Base-by-base conservation (phyloP, 2,888 invertebrate genomes). In the Sphaerophoria rueppellii region DNA sequence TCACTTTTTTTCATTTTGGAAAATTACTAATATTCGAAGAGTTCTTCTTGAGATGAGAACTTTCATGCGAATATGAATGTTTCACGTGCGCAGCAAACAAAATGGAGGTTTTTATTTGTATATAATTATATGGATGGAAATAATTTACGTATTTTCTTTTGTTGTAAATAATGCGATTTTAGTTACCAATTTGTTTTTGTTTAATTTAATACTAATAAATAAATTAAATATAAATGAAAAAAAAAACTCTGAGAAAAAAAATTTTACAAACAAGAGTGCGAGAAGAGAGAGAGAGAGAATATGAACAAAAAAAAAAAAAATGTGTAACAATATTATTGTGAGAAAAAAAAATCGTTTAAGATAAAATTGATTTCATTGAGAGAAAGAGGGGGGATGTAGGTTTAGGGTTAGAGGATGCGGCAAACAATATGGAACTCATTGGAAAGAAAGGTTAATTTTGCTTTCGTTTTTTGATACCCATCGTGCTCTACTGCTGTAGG, bases 401-500 rank as follows among this genome's bases (percentile, higher is more conserved):
- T 1, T 40, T 40, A 9, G 67, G 73, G 81, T 72, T 72, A 79
- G 79, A 69, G 75, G 75, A 83, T 75, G 83, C 83, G 83, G 83
- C 83, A 83, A 85, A 85, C 76, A 73, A 85, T 77, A 83, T 81
- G 85, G 85, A 85, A 85, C 80, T 85, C 77, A 85, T 85, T 81
- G 80, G 72, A 73, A 70, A 76, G 61, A 85, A 77, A 77, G 75
- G 70, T 81, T 80, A 65, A 58, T 77, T 24, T 50, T 79, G 83
- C 43, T 70, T 54, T 37, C 52, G 43, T 77, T 76, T 76, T 43
- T 76, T 58, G 65, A 54, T 60, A 70, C 89, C 89, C 80, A 87
- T 88, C 24, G 88, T 87, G 82, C 88, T 89, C 81, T 89, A 89
- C 82, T 90, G 90, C 40, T 89, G 89, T 61, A 88, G 89, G 57